Base-by-base conservation (phyloP, 2,113 vertebrate species). In the Rhinolophus ferrumequinum region DNA sequence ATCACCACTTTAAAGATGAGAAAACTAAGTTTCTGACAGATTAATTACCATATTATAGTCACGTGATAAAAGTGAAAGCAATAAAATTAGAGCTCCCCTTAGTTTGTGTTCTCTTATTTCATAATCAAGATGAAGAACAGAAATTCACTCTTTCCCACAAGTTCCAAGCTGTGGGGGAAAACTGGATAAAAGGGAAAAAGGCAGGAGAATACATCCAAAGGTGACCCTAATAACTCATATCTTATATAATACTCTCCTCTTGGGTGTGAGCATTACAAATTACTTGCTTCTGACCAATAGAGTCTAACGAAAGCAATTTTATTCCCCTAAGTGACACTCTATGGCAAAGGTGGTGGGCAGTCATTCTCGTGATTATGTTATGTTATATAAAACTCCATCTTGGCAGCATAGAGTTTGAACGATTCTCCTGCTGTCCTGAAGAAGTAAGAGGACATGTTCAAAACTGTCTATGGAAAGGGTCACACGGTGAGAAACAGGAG, bases 141-240 rank as follows among this genome's bases (percentile, higher is more conserved):
- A 93, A 70, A 28, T 47, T 75, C 15, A n/a, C 21, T 19, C 60
- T 85, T 66, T 76, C 35, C 21, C 44, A 38, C 21, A 38, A 64
- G 19, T 80, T 41, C 1, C 41, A 94, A 16, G 19, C 3, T 88
- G 2, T 54, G 16, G 16, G 8, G 41, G 82, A 54, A 64, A 58
- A 12, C 3, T 28, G 13, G 21, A 72, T 79, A 50, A 60, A 10
- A 91, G n/a, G n/a, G 3, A 88, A 28, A 75, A 88, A 26, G 56
- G 5, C 2, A 44, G 2, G 18, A 26, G 10, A 26, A 56, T 2
- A 76, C 0, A 73, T 1, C 33, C 19, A 18, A 38, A 54, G 2
- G 4, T 54, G 22, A 77, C 1, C 60, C 16, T 35, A 58, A 11
- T n/a, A 72, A 64, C 62, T 35, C 26, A 93, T 26, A 18, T 6